phyloP scores from a whole-genome alignment of 1,140 invertebrate genomes.

The Grapholita molesta region DNA sequence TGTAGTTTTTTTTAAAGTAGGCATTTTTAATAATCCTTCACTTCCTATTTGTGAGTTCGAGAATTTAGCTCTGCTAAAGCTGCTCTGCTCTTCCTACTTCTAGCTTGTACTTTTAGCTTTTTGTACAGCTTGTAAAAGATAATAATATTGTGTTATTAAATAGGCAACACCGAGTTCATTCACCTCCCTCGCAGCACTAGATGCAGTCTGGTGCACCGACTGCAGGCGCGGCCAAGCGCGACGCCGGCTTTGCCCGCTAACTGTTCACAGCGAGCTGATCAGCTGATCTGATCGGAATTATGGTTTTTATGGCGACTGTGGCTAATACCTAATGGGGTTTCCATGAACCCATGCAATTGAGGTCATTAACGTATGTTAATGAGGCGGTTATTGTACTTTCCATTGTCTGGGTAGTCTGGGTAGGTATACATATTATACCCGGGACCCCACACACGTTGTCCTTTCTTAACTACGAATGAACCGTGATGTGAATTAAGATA shows the following conservation, averaged over 20 bases:
- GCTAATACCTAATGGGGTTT: not conserved
- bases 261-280: not conserved
- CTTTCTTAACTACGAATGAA: no score
- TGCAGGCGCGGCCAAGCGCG: not conserved
- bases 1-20: no score
- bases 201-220: slow-evolving; percentile 1
- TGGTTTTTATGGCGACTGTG: not conserved
- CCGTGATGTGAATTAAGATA: no score
- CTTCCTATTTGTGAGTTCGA: no score
- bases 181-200: not conserved
- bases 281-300: slow-evolving; percentile 1
- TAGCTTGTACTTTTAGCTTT: no score
- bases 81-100: no score
- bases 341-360: not conserved
- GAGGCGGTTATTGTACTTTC: not conserved
- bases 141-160: not conserved
- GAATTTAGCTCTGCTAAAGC: no score
- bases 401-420: no score
- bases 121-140: no score
- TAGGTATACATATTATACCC: no score
- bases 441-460: no score
- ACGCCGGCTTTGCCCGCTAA: not conserved
- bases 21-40: no score
- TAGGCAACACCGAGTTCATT: not conserved
- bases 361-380: not conserved